phyloP scores from a whole-genome alignment of 2,888 invertebrate species.

The Diaperis boleti region DNA sequence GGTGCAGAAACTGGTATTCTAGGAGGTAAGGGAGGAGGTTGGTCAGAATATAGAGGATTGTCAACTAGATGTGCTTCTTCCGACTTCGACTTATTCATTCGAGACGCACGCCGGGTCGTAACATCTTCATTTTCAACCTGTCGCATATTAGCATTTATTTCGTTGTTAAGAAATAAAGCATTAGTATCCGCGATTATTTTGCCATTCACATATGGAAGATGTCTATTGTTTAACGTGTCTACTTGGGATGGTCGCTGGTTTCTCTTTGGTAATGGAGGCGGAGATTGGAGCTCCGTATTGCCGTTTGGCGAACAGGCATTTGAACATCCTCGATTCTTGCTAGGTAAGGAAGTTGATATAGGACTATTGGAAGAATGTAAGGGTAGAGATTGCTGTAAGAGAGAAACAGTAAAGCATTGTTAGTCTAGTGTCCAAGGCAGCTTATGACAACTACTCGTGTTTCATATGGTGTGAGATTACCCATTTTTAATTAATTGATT shows the following conservation, averaged over 20 bases:
- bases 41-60: slow-evolving; percentile 52
- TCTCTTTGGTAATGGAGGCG: slow-evolving; percentile 71
- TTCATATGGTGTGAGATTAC: slow-evolving; percentile 14
- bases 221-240: slow-evolving; percentile 46
- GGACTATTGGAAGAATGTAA: slow-evolving; percentile 53
- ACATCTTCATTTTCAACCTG: slow-evolving; percentile 25
- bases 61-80: slow-evolving; percentile 38
- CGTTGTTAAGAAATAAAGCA: slow-evolving; percentile 53
- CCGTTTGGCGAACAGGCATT: slow-evolving; percentile 51
- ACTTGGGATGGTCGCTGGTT: slow-evolving; percentile 57
- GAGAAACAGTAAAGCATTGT: slow-evolving; percentile 64
- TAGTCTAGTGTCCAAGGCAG: slow-evolving; percentile 58
- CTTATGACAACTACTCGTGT: slow-evolving; percentile 42
- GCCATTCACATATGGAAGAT: slow-evolving; percentile 54
- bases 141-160: slow-evolving; percentile 56
- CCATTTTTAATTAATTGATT: not conserved
- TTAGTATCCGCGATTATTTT: slow-evolving; percentile 52
- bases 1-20: slow-evolving; percentile 64
- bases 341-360: slow-evolving; percentile 49
- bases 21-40: slow-evolving; percentile 73
- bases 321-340: slow-evolving; percentile 39
- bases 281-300: slow-evolving; percentile 57
- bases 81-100: slow-evolving; percentile 25
- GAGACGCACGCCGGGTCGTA: slow-evolving; percentile 14
- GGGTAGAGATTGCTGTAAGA: slow-evolving; percentile 64